These are phyloP conservation scores for Epizoanthus ramosus DNA, from an alignment of 92 coral and sea anemone species.

Conservation along the genomic window DNA sequence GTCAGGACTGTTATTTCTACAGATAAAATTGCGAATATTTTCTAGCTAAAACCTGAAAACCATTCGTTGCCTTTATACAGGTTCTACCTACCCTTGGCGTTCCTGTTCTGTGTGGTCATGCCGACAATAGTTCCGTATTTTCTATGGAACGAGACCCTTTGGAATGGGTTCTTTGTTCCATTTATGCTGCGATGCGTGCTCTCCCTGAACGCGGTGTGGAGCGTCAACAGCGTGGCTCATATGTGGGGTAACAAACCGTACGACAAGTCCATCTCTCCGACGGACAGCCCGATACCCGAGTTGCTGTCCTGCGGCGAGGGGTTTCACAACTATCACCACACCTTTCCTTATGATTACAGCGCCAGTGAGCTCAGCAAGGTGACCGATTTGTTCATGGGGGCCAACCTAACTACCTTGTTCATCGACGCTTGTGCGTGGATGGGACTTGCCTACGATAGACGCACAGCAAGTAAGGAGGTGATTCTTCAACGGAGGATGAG, in stretches of 20 bases:
- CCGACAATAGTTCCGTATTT: conserved; percentile 69
- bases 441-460: neutral
- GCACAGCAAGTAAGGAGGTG: conserved; percentile 54
- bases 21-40: no score
- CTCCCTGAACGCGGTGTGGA: conserved; percentile 77
- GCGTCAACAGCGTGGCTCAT: conserved; percentile 81
- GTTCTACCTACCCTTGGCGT: no score
- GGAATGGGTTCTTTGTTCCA: conserved; percentile 66
- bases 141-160: conserved; percentile 81
- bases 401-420: conserved; percentile 43
- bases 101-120: conserved; percentile 48
- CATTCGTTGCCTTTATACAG: no score
- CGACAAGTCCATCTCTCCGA: conserved; percentile 73
- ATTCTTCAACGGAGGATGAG: conserved; percentile 18
- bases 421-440: conserved; percentile 59
- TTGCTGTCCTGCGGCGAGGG: conserved; percentile 70
- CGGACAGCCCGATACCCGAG: conserved; percentile 61
- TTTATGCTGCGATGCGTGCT: conserved; percentile 71
- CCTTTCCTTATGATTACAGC: conserved; percentile 71
- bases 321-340: conserved; percentile 47
- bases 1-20: no score
- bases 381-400: no score
- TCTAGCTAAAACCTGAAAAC: no score
- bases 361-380: conserved; percentile 67
- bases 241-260: conserved; percentile 78